phyloP scores from a whole-genome alignment of 2,797 vertebrate species.

The Neoniphon sammara region DNA sequence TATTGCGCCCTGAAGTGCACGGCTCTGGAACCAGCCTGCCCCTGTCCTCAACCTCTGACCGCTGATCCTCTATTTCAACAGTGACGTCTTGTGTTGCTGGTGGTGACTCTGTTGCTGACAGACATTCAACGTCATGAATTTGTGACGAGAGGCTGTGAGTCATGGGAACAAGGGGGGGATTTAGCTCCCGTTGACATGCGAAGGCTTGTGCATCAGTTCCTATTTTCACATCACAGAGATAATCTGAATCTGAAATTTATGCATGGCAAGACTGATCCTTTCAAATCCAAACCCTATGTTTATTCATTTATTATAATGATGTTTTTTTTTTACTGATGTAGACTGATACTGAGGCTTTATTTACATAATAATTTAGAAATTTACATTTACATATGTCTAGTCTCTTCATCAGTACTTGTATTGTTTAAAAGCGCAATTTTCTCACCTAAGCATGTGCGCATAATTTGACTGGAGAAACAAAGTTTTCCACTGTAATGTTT shows the following conservation, averaged over 20 bases:
- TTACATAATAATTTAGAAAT: too few relatives aligned
- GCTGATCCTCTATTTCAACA: slow-evolving; percentile 48
- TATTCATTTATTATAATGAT: too few relatives aligned
- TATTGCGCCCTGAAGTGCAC: slow-evolving; percentile 13
- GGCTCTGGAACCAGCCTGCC: slow-evolving; percentile 27
- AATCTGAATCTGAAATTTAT: slow-evolving; percentile 9
- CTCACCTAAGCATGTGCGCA: not conserved
- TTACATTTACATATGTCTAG: not conserved
- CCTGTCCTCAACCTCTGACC: slow-evolving; percentile 38
- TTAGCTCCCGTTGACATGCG: slow-evolving; percentile 20
- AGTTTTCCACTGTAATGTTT: slow-evolving; percentile 1
- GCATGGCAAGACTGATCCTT: too few relatives aligned
- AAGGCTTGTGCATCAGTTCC: slow-evolving; percentile 7
- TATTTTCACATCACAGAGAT: slow-evolving; percentile 12
- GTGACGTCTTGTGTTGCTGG: slow-evolving; percentile 16
- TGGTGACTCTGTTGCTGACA: not conserved
- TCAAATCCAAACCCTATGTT: too few relatives aligned
- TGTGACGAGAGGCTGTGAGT: slow-evolving; percentile 53
- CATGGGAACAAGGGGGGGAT: slow-evolving; percentile 33
- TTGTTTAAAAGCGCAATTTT: not conserved
- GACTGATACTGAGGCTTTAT: too few relatives aligned
- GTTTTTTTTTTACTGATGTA: slow-evolving; percentile 2
- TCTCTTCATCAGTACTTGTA: not conserved
- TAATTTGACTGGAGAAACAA: not conserved
- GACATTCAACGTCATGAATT: slow-evolving; percentile 38